Evolutionary conservation across 2,113 vertebrate genomes (phyloP).

Genomic region (human): DNA sequence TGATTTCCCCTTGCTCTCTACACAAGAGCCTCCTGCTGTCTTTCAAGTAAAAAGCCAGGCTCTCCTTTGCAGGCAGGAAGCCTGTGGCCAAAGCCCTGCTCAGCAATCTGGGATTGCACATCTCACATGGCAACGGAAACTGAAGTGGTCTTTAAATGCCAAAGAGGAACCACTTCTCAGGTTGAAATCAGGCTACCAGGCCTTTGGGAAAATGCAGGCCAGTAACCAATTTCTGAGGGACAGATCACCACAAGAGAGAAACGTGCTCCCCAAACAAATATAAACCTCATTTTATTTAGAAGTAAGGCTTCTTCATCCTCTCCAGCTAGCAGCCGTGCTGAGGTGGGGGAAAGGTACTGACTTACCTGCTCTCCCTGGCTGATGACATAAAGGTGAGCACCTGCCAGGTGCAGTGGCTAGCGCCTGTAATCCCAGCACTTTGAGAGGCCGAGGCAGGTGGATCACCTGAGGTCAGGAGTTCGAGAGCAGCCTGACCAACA

Average conservation of each 20-base stretch:
- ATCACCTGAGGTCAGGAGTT: too few relatives aligned
- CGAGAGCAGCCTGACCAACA: too few relatives aligned
- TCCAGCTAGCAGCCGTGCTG: background rate
- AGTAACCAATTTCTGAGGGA: background rate
- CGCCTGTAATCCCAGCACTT: too few relatives aligned
- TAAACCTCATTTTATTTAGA: background rate
- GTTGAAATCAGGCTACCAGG: background rate
- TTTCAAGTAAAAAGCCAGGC: background rate
- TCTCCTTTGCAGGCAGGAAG: slow-evolving; percentile 13
- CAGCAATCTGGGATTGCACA: background rate
- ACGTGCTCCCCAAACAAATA: background rate
- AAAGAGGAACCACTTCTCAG: background rate
- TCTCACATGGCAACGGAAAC: slow-evolving; percentile 2
- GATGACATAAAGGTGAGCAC: background rate
- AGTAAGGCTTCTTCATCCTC: background rate
- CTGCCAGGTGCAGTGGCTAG: background rate
- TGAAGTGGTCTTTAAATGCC: slow-evolving; percentile 46
- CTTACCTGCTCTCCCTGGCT: too few relatives aligned
- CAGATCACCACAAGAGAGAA: background rate
- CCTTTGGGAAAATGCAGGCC: background rate
- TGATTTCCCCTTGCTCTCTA: slow-evolving; percentile 66
- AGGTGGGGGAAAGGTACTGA: accelerated
- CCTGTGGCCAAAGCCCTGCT: background rate
- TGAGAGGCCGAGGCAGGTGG: too few relatives aligned
- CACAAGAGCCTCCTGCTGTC: background rate